Evolutionary conservation across 30 jellyfish, hydroid and myxozoan species (phyloP).

Genomic region (Hydractinia symbiolongicarpus): DNA sequence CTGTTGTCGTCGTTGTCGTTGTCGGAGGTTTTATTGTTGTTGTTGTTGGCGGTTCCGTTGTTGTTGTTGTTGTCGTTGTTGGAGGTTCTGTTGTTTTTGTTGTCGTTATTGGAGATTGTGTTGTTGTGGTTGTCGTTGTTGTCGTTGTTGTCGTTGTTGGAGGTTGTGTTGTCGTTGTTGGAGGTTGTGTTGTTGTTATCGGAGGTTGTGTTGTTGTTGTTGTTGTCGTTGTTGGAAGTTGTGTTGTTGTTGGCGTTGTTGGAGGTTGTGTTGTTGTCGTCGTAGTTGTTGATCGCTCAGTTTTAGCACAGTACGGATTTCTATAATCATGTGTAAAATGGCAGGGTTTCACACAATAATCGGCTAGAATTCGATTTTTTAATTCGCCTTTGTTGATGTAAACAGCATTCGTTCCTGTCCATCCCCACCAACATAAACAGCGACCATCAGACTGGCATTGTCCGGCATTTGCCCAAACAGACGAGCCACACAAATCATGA

Average conservation of each 20-base stretch:
- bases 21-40: no score
- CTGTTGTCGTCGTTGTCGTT: no score
- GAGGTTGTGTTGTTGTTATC: no score
- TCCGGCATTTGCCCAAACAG: conserved; percentile 41
- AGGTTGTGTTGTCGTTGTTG: not conserved
- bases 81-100: not conserved
- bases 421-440: conserved; percentile 70
- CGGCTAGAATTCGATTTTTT: conserved; percentile 28
- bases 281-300: not conserved
- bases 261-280: not conserved
- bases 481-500: conserved; percentile 32
- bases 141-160: not conserved
- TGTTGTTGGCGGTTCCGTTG: no score
- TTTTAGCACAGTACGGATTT: conserved; percentile 15
- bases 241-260: not conserved
- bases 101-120: conserved; percentile 1
- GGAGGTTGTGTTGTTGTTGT: not conserved
- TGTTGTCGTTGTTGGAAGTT: conserved; percentile 6
- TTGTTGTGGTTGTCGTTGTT: not conserved
- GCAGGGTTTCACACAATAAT: conserved; percentile 31
- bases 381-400: not conserved
- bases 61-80: no score
- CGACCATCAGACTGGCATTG: conserved; percentile 52
- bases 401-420: conserved; percentile 54
- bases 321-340: conserved; percentile 38